phyloP scores from a whole-genome alignment of 2,888 invertebrate species.

The Melanostoma mellinum region DNA sequence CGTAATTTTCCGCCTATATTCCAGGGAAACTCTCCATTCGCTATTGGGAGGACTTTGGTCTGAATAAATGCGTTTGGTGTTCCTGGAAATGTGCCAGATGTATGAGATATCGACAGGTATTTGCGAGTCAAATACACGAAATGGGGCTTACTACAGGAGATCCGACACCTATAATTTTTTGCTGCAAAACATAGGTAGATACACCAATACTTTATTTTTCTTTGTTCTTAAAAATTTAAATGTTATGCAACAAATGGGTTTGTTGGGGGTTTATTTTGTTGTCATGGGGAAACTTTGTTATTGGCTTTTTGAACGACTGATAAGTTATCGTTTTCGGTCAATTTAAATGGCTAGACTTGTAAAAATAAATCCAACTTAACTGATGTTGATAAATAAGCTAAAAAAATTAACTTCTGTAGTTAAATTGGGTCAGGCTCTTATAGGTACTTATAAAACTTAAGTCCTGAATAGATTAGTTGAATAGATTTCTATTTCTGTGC shows the following conservation, averaged over 20 bases:
- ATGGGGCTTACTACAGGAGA: slow-evolving; percentile 80
- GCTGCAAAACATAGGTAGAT: not conserved
- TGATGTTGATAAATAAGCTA: too few relatives aligned
- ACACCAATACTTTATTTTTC: not conserved
- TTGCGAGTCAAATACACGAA: slow-evolving; percentile 73
- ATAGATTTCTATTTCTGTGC: too few relatives aligned
- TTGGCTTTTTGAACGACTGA: not conserved
- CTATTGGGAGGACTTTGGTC: slow-evolving; percentile 76
- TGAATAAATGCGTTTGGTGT: slow-evolving; percentile 79
- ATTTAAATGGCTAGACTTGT: not conserved
- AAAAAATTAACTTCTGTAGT: too few relatives aligned
- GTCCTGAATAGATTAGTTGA: too few relatives aligned
- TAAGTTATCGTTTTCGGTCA: slow-evolving; percentile 7
- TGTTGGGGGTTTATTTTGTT: not conserved
- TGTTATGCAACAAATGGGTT: not conserved
- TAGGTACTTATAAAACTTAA: too few relatives aligned
- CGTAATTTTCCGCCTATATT: slow-evolving; percentile 80
- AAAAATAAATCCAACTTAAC: too few relatives aligned
- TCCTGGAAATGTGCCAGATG: slow-evolving; percentile 81
- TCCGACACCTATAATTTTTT: slow-evolving; percentile 74
- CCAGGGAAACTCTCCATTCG: slow-evolving; percentile 79
- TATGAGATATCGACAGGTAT: slow-evolving; percentile 79
- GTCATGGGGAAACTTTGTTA: not conserved
- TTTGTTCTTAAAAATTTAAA: not conserved
- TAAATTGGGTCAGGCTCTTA: too few relatives aligned